Percentiles rank a stretch among this genome's conserved stretches.
These are phyloP conservation scores for Chaetodon auriga DNA, from an alignment of 2,113 vertebrate species.

Conservation along the genomic window DNA sequence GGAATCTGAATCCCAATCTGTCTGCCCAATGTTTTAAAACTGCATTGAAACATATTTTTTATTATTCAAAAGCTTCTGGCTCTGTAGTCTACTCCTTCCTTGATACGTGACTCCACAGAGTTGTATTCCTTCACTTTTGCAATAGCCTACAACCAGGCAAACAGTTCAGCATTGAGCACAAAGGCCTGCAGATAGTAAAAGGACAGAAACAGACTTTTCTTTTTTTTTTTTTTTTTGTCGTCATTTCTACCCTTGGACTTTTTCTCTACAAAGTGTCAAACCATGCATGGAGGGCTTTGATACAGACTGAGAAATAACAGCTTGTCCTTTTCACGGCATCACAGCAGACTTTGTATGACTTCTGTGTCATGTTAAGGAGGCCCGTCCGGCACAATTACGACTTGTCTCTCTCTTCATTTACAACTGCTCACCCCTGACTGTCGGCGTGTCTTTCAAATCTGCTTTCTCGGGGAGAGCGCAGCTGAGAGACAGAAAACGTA, in stretches of 20 bases:
- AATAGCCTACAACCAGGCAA: background rate
- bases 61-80: background rate
- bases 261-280: slow-evolving; percentile 25
- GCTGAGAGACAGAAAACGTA: background rate
- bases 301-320: slow-evolving; percentile 26
- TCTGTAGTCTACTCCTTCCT: background rate
- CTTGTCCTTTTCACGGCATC: slow-evolving; percentile 24
- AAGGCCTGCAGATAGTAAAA: background rate
- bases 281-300: slow-evolving; percentile 43
- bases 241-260: background rate
- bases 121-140: background rate
- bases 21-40: background rate
- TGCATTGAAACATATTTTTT: no score
- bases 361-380: slow-evolving; percentile 35
- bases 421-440: slow-evolving; percentile 47
- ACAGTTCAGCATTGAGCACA: background rate
- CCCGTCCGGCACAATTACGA: background rate
- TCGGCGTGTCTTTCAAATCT: slow-evolving; percentile 21
- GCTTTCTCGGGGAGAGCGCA: background rate
- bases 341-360: slow-evolving; percentile 26
- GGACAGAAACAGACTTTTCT: background rate
- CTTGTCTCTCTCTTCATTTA: slow-evolving; percentile 13
- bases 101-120: background rate
- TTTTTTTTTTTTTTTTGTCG: no score
- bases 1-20: no score